Conservation (phyloP, 2,113 vertebrate genomes). For the Zapornia atra region DNA sequence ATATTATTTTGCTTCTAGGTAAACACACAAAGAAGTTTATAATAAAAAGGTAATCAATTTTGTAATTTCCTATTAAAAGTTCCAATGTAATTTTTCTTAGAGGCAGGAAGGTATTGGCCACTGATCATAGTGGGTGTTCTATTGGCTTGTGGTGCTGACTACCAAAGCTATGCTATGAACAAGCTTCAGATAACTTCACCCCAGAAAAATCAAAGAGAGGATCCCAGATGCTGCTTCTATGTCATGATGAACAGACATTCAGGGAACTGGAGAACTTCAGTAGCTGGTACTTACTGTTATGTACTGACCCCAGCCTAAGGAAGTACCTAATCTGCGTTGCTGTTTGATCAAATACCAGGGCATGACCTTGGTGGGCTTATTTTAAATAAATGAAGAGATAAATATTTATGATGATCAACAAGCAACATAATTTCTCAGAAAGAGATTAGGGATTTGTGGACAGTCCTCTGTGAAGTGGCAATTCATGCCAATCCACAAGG, state of each 20-base stretch:
- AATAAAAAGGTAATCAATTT: constrained; percentile 72
- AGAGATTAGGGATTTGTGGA: background rate
- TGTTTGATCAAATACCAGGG: background rate
- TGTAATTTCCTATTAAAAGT: constrained; percentile 3
- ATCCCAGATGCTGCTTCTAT: background rate
- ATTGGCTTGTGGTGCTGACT: background rate
- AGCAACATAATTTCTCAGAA: background rate
- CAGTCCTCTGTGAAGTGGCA: background rate
- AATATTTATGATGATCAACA: background rate
- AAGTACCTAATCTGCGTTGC: background rate
- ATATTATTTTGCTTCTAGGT: constrained; percentile 71
- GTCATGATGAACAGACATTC: background rate
- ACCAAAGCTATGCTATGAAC: background rate
- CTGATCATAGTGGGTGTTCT: background rate
- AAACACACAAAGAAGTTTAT: constrained; percentile 34
- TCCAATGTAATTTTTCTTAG: background rate
- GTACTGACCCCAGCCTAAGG: background rate
- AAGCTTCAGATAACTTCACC: background rate
- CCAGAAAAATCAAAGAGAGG: background rate
- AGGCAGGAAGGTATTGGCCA: background rate
- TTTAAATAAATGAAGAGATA: background rate
- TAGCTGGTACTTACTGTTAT: background rate
- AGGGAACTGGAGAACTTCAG: background rate
- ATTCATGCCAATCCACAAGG: background rate
- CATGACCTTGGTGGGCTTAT: background rate